Percentiles rank a stretch among this genome's conserved stretches.
These are phyloP conservation scores for Callopanchax toddi DNA, from an alignment of 2,113 vertebrate genomes.

Conservation along the genomic window DNA sequence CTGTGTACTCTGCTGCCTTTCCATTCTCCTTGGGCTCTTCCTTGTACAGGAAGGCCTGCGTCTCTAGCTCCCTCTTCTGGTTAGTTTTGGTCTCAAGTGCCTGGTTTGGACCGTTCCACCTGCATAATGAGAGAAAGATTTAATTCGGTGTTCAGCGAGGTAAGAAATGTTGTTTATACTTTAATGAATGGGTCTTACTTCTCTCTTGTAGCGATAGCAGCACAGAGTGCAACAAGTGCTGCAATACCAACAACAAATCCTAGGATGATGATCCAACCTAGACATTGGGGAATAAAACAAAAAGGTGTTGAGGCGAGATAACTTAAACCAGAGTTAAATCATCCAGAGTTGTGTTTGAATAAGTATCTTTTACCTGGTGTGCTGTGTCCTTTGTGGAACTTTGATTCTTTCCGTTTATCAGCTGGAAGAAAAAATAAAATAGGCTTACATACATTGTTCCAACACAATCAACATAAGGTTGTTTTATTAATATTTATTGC, in stretches of 20 bases:
- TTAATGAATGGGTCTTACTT: slow-evolving; percentile 52
- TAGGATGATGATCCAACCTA: slow-evolving; percentile 73
- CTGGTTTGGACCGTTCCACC: slow-evolving; percentile 57
- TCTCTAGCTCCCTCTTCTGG: slow-evolving; percentile 64
- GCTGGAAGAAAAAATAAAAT: neutral
- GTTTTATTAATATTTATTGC: too few relatives aligned
- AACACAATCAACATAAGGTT: neutral
- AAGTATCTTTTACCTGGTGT: slow-evolving; percentile 38
- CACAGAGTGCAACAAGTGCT: slow-evolving; percentile 46
- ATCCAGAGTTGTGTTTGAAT: neutral
- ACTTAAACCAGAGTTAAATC: neutral
- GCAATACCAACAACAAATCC: slow-evolving; percentile 60
- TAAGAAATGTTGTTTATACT: neutral
- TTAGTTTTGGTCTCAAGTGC: neutral
- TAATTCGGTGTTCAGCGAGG: neutral
- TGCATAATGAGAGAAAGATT: slow-evolving; percentile 3
- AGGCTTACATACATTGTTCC: neutral
- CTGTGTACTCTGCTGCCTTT: slow-evolving; percentile 54
- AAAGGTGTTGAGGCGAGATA: neutral
- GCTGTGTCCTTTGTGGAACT: neutral
- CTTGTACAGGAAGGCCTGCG: slow-evolving; percentile 54
- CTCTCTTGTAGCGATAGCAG: slow-evolving; percentile 70
- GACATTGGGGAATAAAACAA: neutral
- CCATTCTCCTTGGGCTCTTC: slow-evolving; percentile 49
- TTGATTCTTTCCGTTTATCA: accelerated